Conservation (phyloP, 2,797 vertebrate genomes). For the Parambassis ranga region DNA sequence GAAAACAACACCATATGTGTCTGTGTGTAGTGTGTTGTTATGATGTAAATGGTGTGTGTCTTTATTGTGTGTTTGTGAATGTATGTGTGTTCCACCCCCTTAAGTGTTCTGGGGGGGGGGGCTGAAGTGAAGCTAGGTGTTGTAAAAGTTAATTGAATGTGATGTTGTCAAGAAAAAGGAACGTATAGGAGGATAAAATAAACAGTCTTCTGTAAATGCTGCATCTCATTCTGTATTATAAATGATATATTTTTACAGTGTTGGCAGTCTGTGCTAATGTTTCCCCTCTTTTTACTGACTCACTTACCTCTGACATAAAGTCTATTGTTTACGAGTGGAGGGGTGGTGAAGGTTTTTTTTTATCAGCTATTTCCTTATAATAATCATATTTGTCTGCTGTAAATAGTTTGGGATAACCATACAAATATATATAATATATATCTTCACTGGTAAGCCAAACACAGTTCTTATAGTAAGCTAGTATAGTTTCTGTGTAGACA, state of each 20-base stretch:
- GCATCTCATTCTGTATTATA: background rate
- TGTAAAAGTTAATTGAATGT: conserved; percentile 64
- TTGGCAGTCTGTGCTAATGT: no score
- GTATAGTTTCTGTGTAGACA: no score
- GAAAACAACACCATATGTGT: conserved; percentile 44
- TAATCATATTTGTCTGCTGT: no score
- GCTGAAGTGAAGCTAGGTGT: conserved; percentile 58
- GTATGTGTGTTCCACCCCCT: conserved; percentile 55
- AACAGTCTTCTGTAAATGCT: conserved; percentile 1
- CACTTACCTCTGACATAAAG: no score
- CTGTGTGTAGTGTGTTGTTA: conserved; percentile 31
- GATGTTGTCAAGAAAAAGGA: conserved; percentile 27
- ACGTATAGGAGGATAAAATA: conserved; percentile 29
- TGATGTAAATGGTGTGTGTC: conserved; percentile 41
- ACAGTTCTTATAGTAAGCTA: no score
- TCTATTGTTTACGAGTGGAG: no score
- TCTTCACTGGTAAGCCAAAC: no score
- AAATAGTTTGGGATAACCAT: no score
- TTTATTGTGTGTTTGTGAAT: conserved; percentile 35
- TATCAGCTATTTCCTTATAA: no score
- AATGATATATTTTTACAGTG: background rate
- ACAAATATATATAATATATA: no score
- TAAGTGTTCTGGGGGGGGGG: conserved; percentile 53
- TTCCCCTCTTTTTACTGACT: no score
- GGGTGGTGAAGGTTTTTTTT: no score